Evolutionary conservation across 2,113 vertebrate species (phyloP).

Genomic region (Ivindomyrus marchei): DNA sequence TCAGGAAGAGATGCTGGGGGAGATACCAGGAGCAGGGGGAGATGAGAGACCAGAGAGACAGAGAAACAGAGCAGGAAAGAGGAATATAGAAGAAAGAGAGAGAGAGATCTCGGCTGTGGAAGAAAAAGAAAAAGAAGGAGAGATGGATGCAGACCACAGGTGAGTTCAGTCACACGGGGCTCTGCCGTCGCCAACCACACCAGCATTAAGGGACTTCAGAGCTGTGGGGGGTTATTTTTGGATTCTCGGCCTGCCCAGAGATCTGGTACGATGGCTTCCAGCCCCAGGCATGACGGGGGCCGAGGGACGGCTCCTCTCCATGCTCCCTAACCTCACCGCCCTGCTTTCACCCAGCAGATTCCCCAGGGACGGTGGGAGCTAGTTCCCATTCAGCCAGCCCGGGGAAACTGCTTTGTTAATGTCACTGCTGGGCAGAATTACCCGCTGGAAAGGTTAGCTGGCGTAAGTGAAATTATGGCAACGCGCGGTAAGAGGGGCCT

Average conservation of each 20-base stretch:
- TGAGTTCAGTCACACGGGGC: background rate
- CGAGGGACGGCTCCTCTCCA: background rate
- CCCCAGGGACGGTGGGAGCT: background rate
- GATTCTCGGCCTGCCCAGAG: background rate
- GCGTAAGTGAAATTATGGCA: background rate
- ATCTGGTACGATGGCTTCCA: background rate
- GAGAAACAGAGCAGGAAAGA: background rate
- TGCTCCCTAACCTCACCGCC: too few species aligned
- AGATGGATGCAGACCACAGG: background rate
- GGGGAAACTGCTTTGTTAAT: slow-evolving; percentile 8
- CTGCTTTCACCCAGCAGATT: background rate
- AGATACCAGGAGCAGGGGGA: background rate
- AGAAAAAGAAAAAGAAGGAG: background rate
- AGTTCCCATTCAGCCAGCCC: background rate
- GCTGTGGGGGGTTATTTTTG: background rate
- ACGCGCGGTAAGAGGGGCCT: background rate
- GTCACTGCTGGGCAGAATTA: slow-evolving; percentile 6
- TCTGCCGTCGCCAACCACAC: background rate
- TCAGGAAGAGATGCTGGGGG: background rate
- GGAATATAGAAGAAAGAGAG: background rate
- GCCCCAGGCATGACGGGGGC: background rate
- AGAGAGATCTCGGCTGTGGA: background rate
- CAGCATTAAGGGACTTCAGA: background rate
- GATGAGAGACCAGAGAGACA: background rate
- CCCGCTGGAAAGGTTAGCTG: background rate